Conservation (phyloP, 2,888 invertebrate genomes). For the Leptopilina drosophilae region DNA sequence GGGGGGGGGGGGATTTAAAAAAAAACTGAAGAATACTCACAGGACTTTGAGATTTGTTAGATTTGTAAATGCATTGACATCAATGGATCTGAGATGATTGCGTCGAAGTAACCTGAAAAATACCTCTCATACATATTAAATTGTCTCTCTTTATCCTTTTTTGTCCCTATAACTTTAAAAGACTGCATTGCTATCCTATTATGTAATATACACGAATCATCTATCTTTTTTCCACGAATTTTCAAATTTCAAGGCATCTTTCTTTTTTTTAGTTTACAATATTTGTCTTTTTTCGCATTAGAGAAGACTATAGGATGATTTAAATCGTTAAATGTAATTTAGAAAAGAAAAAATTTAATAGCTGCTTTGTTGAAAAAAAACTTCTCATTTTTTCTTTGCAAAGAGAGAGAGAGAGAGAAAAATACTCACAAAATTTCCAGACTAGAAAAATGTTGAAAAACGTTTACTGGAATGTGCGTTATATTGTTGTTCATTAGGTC, state of each 20-base stretch:
- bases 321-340: too few relatives aligned
- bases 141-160: slow-evolving; percentile 55
- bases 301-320: too few relatives aligned
- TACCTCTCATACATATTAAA: slow-evolving; percentile 55
- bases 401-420: not conserved
- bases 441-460: slow-evolving; percentile 83
- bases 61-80: slow-evolving; percentile 87
- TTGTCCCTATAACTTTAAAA: slow-evolving; percentile 42
- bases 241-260: not conserved
- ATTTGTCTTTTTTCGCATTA: not conserved
- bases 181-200: slow-evolving; percentile 42
- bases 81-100: slow-evolving; percentile 89
- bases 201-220: slow-evolving; percentile 34
- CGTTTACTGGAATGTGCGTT: slow-evolving; percentile 84
- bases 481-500: slow-evolving; percentile 91
- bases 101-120: slow-evolving; percentile 88
- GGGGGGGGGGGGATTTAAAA: not conserved
- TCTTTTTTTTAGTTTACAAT: not conserved
- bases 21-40: slow-evolving; percentile 82
- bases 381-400: not conserved
- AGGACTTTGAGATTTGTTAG: slow-evolving; percentile 88
- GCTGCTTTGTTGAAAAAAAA: too few relatives aligned
- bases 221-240: slow-evolving; percentile 31
- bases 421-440: slow-evolving; percentile 90
- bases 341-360: too few relatives aligned